Conservation (phyloP, 2,113 vertebrate species). For the Myodes glareolus region DNA sequence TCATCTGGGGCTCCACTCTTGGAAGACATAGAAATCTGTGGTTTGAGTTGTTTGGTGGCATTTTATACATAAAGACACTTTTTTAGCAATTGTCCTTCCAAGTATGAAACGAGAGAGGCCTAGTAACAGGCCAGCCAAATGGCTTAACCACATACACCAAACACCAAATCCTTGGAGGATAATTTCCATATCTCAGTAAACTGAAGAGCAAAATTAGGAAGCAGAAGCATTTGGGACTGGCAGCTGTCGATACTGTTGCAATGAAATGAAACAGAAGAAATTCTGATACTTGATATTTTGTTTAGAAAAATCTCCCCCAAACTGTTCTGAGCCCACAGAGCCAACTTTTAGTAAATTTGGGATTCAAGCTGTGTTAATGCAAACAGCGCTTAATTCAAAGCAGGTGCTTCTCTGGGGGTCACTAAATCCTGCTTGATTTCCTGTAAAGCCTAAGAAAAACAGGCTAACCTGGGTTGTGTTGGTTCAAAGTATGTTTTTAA, state of each 20-base stretch:
- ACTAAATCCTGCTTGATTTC: background rate
- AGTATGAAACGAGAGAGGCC: conserved; percentile 10
- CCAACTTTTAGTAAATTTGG: conserved; percentile 21
- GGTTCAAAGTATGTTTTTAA: conserved; percentile 27
- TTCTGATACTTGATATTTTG: conserved; percentile 49
- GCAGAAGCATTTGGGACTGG: background rate
- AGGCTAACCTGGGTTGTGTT: background rate
- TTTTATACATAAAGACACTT: background rate
- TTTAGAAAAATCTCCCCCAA: conserved; percentile 40
- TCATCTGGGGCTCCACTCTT: background rate
- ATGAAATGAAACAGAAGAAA: background rate
- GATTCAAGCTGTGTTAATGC: background rate
- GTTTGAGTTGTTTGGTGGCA: background rate
- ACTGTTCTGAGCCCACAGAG: conserved; percentile 37
- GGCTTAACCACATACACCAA: conserved; percentile 10
- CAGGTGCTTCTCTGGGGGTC: background rate
- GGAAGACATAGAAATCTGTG: background rate
- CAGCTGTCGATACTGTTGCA: background rate
- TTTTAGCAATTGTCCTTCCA: background rate
- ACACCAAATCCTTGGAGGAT: conserved; percentile 17
- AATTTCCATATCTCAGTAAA: background rate
- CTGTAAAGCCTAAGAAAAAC: conserved; percentile 42
- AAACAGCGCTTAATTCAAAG: conserved; percentile 59
- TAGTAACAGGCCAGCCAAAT: conserved; percentile 28
- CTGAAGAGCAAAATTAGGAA: background rate